These are phyloP conservation scores for Tenodera sinensis DNA, from an alignment of 2,888 invertebrate species.

Conservation along the genomic window DNA sequence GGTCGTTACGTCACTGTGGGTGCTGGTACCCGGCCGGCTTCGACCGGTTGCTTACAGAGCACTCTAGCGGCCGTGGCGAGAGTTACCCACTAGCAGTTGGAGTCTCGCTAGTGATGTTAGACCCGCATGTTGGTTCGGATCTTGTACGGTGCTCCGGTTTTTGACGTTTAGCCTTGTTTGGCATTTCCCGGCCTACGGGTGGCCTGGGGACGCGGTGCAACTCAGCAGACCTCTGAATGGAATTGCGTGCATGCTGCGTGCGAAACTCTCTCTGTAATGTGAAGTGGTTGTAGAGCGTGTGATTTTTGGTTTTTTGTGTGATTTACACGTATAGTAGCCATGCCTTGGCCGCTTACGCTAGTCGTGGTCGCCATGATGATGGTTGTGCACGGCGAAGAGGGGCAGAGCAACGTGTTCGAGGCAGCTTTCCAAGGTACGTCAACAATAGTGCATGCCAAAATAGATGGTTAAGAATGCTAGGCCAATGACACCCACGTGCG, in stretches of 20 bases:
- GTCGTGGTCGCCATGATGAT: background rate
- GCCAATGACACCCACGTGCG: background rate
- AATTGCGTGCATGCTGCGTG: background rate
- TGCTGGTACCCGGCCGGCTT: background rate
- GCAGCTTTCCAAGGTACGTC: conserved; percentile 19
- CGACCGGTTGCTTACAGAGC: background rate
- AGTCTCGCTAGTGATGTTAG: background rate
- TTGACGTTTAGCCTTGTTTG: background rate
- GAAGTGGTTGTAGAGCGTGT: background rate
- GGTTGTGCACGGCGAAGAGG: background rate
- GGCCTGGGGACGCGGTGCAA: background rate
- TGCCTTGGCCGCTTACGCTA: background rate
- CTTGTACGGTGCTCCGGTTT: background rate
- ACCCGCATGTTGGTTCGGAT: background rate
- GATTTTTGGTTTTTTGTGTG: background rate
- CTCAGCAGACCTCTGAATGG: background rate
- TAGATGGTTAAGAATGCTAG: background rate
- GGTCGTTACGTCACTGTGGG: background rate
- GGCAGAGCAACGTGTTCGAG: conserved; percentile 9
- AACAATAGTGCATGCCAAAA: background rate
- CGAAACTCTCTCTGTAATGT: background rate
- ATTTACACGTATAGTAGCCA: background rate
- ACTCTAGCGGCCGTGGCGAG: background rate
- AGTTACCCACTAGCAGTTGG: background rate
- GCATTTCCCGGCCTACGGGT: background rate